phyloP scores from a whole-genome alignment of 92 coral and sea anemone species.

The Phenganax marumi region DNA sequence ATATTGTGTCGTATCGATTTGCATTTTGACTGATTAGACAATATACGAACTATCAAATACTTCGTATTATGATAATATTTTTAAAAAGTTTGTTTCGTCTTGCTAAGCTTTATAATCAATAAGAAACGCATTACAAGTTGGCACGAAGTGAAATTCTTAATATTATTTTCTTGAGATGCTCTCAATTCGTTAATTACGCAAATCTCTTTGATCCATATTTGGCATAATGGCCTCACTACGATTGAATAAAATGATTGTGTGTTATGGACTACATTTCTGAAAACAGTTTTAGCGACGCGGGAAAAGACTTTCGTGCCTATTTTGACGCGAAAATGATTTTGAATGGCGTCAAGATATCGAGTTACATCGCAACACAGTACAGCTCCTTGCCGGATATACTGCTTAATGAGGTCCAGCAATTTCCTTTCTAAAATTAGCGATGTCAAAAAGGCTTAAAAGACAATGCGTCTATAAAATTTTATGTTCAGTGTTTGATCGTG shows the following conservation, averaged over 20 bases:
- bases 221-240: conserved; percentile 38
- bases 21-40: conserved; percentile 42
- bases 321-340: neutral
- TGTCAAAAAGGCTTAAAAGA: conserved; percentile 46
- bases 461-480: conserved; percentile 17
- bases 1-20: conserved; percentile 36
- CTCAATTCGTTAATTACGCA: conserved; percentile 27
- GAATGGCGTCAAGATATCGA: conserved; percentile 4
- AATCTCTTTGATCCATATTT: conserved; percentile 43
- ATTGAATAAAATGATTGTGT: conserved; percentile 33
- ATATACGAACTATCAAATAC: neutral
- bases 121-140: neutral
- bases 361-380: conserved; percentile 21
- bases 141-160: neutral
- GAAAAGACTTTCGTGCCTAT: neutral
- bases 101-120: neutral
- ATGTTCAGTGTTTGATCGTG: neutral
- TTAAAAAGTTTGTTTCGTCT: neutral
- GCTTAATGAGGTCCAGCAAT: conserved; percentile 17
- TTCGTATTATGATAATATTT: neutral
- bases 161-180: neutral
- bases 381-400: conserved; percentile 34
- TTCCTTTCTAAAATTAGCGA: conserved; percentile 50
- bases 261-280: neutral
- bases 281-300: neutral